Evolutionary conservation across 1,140 invertebrate genomes (phyloP).

Genomic region (Caenorhabditis latens): DNA sequence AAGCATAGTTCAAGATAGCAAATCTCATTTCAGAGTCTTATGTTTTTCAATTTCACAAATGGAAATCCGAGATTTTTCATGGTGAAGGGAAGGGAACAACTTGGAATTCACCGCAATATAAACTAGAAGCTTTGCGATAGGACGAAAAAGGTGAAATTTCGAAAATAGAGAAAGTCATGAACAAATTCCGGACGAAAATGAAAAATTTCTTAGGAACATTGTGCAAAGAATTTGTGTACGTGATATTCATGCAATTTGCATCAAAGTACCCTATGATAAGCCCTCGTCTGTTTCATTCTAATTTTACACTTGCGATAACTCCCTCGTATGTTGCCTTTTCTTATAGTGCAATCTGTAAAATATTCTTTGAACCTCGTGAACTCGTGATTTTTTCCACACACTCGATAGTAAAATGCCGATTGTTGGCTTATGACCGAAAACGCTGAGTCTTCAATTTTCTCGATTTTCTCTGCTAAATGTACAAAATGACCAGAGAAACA

Average conservation of each 20-base stretch:
- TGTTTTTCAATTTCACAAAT: no score
- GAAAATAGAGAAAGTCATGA: no score
- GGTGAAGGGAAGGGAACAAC: no score
- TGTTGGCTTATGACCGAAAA: not conserved
- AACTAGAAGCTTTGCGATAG: no score
- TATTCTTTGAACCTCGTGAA: slow-evolving; percentile 5
- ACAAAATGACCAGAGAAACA: slow-evolving; percentile 22
- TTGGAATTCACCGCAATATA: no score
- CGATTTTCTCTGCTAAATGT: not conserved
- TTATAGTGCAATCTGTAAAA: not conserved
- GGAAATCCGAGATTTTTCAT: no score
- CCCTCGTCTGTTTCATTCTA: not conserved
- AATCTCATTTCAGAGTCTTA: no score
- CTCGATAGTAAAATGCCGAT: not conserved
- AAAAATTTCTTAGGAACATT: no score
- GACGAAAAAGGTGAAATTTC: no score
- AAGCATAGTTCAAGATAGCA: no score
- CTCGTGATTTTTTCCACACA: slow-evolving; percentile 21
- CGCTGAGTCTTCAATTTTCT: slow-evolving; percentile 20
- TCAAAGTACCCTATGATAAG: not conserved
- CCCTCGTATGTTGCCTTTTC: not conserved
- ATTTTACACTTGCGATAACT: not conserved
- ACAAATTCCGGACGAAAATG: no score
- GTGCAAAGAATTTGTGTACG: not conserved
- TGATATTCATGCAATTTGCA: not conserved